A percentile compares a stretch with the other conserved stretches of the same genome.
Conservation (phyloP, 2,888 invertebrate genomes). For the Acrobasis consociella region DNA sequence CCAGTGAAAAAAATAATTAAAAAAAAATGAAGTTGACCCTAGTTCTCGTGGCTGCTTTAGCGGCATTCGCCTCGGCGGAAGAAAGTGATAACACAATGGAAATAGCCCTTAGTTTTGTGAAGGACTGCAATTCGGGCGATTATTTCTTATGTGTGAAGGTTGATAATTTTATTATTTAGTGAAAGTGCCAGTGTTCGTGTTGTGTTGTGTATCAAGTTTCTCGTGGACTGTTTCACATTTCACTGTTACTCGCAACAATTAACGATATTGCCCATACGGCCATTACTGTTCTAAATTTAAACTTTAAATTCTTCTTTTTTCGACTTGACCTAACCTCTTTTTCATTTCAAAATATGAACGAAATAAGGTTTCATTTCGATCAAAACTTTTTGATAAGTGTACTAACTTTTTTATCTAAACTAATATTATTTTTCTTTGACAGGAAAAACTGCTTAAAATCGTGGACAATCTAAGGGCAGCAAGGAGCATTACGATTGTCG, state of each 20-base stretch:
- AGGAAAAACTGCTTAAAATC: slow-evolving; percentile 88
- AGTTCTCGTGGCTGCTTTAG: slow-evolving; percentile 62
- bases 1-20: slow-evolving; percentile 42
- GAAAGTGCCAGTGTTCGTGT: slow-evolving; percentile 67
- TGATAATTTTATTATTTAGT: slow-evolving; percentile 57
- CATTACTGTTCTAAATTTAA: slow-evolving; percentile 5
- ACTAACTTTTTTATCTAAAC: neutral
- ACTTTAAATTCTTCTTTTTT: neutral
- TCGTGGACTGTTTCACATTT: slow-evolving; percentile 42
- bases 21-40: slow-evolving; percentile 63
- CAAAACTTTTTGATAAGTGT: neutral
- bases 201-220: slow-evolving; percentile 44
- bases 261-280: neutral
- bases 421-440: slow-evolving; percentile 43
- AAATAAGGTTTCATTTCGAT: neutral
- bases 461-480: slow-evolving; percentile 82
- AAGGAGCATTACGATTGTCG: slow-evolving; percentile 81
- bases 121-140: slow-evolving; percentile 86
- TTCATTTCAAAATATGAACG: slow-evolving; percentile 41
- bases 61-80: slow-evolving; percentile 67
- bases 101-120: slow-evolving; percentile 86
- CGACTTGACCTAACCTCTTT: slow-evolving; percentile 24
- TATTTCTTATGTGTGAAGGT: slow-evolving; percentile 89
- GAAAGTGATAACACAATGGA: slow-evolving; percentile 82
- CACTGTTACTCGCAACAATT: slow-evolving; percentile 32